These are phyloP conservation scores for Dermatemys mawii DNA, from an alignment of 2,113 vertebrate genomes.

Conservation along the genomic window DNA sequence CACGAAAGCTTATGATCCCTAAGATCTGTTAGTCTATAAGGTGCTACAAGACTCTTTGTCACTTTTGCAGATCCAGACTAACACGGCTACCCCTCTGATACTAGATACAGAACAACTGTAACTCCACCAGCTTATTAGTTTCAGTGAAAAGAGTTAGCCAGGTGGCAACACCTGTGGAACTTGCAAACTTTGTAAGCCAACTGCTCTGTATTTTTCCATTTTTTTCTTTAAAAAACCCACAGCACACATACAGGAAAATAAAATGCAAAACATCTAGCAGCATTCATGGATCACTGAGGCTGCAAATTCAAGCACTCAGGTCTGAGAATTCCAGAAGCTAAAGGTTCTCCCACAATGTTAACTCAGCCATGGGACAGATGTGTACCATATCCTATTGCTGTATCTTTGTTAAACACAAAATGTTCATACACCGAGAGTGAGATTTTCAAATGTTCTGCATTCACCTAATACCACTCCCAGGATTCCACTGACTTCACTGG, in stretches of 20 bases:
- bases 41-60: no score
- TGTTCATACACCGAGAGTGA: slow-evolving; percentile 51
- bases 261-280: slow-evolving; percentile 57
- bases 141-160: slow-evolving; percentile 46
- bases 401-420: slow-evolving; percentile 62
- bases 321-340: slow-evolving; percentile 19
- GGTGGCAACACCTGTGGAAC: slow-evolving; percentile 58
- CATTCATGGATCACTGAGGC: background rate
- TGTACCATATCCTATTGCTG: slow-evolving; percentile 62
- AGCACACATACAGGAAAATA: slow-evolving; percentile 40
- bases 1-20: no score
- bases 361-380: slow-evolving; percentile 58
- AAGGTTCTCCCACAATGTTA: background rate
- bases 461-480: slow-evolving; percentile 63
- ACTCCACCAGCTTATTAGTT: slow-evolving; percentile 42
- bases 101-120: no score
- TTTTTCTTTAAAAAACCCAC: slow-evolving; percentile 58
- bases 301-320: slow-evolving; percentile 42
- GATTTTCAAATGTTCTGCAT: slow-evolving; percentile 58
- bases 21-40: no score
- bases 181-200: slow-evolving; percentile 50
- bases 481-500: background rate
- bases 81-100: no score
- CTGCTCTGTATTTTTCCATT: slow-evolving; percentile 65
- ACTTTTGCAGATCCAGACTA: no score